Evolutionary conservation across 2,888 invertebrate species (phyloP).

Genomic region (Ormyrus rosae): DNA sequence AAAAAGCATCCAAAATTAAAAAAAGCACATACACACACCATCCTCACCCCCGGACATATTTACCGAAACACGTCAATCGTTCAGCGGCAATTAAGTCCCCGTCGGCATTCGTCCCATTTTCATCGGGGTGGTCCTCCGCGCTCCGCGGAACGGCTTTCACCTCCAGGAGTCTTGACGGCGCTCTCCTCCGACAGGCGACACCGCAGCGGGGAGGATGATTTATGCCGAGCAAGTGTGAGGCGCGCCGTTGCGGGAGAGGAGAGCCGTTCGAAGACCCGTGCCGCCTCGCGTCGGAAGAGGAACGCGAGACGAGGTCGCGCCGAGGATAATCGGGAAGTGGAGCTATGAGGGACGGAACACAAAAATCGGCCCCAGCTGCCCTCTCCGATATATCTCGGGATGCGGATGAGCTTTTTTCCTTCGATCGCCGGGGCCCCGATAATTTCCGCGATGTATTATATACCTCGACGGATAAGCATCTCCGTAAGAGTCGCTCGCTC

Average conservation of each 20-base stretch:
- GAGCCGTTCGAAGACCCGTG: background rate
- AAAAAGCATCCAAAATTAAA: too few species aligned
- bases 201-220: slow-evolving; percentile 27
- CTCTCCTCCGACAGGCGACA: background rate
- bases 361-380: background rate
- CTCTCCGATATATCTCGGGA: slow-evolving; percentile 37
- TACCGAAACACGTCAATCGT: too few species aligned
- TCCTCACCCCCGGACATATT: too few species aligned
- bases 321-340: slow-evolving; percentile 35
- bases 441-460: background rate
- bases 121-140: too few species aligned
- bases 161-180: background rate
- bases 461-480: slow-evolving; percentile 34
- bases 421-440: background rate
- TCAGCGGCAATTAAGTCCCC: too few species aligned
- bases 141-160: too few species aligned
- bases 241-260: slow-evolving; percentile 9
- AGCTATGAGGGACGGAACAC: slow-evolving; percentile 5
- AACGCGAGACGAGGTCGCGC: slow-evolving; percentile 7
- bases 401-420: slow-evolving; percentile 35
- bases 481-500: background rate
- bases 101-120: too few species aligned
- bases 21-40: too few species aligned
- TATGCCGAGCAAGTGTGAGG: slow-evolving; percentile 41
- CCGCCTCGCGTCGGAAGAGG: background rate